phyloP scores from a whole-genome alignment of 2,797 vertebrate genomes.

The Myotis planiceps region DNA sequence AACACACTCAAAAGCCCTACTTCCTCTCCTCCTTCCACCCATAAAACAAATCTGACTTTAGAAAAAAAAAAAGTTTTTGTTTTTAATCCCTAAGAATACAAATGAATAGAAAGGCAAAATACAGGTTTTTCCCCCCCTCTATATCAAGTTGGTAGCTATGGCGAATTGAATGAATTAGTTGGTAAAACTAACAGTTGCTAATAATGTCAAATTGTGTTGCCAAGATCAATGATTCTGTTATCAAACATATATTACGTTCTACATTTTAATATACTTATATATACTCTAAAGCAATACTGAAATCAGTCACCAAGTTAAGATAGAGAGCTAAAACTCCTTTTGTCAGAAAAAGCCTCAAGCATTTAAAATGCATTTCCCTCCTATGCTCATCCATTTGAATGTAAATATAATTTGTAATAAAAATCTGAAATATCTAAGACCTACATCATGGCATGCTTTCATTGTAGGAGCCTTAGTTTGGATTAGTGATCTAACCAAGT shows the following conservation, averaged over 20 bases:
- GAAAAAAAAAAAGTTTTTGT: background rate
- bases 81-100: slow-evolving; percentile 28
- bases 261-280: background rate
- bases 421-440: background rate
- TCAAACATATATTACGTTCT: background rate
- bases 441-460: background rate
- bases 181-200: slow-evolving; percentile 15
- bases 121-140: background rate
- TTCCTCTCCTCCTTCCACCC: background rate
- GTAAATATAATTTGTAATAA: background rate
- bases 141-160: background rate
- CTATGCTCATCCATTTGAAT: background rate
- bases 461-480: background rate
- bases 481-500: background rate
- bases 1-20: background rate
- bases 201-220: background rate
- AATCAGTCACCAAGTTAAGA: background rate
- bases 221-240: slow-evolving; percentile 2
- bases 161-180: background rate
- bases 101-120: background rate
- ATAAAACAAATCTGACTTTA: slow-evolving; percentile 1
- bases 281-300: background rate
- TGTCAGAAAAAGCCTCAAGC: background rate
- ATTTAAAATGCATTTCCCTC: background rate
- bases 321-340: slow-evolving; percentile 8